Percentiles rank a stretch among this genome's conserved stretches.
Conservation (phyloP, 1,140 invertebrate species). For the Galleria mellonella region DNA sequence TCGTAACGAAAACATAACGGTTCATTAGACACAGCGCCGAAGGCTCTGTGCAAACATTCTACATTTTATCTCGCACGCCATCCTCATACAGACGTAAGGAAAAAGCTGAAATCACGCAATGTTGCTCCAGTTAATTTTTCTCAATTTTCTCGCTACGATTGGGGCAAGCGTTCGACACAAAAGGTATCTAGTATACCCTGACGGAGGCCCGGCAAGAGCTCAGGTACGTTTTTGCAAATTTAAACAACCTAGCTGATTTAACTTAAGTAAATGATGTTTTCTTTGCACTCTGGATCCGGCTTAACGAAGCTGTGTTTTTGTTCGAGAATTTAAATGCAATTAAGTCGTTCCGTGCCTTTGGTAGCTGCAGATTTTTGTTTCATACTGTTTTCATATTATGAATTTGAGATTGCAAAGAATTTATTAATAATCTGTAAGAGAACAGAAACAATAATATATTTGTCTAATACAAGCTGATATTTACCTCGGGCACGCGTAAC, state of each 20-base stretch:
- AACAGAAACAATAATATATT: too few species aligned
- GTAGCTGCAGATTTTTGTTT: not conserved
- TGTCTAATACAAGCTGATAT: too few species aligned
- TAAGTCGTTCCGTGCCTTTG: conserved; percentile 25
- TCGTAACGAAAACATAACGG: conserved; percentile 65
- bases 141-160: conserved; percentile 37
- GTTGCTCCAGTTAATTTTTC: conserved; percentile 39
- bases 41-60: conserved; percentile 52
- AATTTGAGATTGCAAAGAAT: too few species aligned
- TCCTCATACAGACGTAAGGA: conserved; percentile 39
- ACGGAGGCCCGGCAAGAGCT: conserved; percentile 65
- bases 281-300: conserved; percentile 47
- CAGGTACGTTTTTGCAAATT: conserved; percentile 45
- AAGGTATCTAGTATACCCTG: conserved; percentile 65
- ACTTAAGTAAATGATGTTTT: conserved; percentile 65
- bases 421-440: too few species aligned
- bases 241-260: conserved; percentile 14
- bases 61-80: conserved; percentile 53
- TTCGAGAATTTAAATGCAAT: conserved; percentile 67
- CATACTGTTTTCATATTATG: too few species aligned
- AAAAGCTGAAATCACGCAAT: conserved; percentile 22
- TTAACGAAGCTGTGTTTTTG: conserved; percentile 62
- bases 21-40: conserved; percentile 54
- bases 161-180: conserved; percentile 37
- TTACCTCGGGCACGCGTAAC: too few species aligned